phyloP scores from a whole-genome alignment of 2,797 vertebrate species.

The Pipistrellus kuhlii region DNA sequence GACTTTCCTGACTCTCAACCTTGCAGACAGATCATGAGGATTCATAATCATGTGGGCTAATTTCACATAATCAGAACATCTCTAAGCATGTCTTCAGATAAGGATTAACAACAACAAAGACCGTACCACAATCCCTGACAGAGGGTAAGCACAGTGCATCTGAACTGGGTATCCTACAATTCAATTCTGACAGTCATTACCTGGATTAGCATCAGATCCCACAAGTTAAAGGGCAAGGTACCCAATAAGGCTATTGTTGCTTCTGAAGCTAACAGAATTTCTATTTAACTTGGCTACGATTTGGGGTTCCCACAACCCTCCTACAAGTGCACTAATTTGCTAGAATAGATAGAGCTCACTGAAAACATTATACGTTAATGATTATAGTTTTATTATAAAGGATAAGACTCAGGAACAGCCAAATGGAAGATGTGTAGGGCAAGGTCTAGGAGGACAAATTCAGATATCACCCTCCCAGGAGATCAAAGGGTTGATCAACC shows the following conservation, averaged over 20 bases:
- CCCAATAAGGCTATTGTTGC: neutral
- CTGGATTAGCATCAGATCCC: neutral
- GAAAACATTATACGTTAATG: neutral
- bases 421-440: neutral
- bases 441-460: neutral
- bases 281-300: neutral
- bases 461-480: neutral
- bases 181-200: neutral
- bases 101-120: neutral
- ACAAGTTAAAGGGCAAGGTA: conserved; percentile 1
- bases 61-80: neutral
- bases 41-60: neutral
- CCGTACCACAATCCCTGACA: neutral
- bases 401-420: neutral
- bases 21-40: neutral
- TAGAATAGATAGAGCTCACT: conserved; percentile 9
- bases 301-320: neutral
- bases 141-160: neutral
- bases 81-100: neutral
- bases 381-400: conserved; percentile 17
- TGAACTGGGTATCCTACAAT: neutral
- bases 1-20: neutral
- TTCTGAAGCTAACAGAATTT: neutral
- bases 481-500: neutral
- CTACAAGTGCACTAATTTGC: neutral